These are phyloP conservation scores for Eubasilissa splendida DNA, from an alignment of 2,888 invertebrate genomes.

Conservation along the genomic window DNA sequence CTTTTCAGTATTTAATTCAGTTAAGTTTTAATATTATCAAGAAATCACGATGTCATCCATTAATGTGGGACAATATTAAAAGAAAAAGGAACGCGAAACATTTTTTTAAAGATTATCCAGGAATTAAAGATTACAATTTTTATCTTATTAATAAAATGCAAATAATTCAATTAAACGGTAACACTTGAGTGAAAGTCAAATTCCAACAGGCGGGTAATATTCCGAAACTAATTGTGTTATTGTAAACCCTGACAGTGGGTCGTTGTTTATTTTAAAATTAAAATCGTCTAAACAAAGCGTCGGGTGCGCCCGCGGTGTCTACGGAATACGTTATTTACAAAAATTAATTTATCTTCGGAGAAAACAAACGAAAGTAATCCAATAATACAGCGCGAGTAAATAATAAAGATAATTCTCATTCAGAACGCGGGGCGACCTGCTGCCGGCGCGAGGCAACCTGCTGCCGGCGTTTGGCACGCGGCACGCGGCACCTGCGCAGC, in stretches of 20 bases:
- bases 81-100: too few relatives aligned
- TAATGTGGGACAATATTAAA: too few relatives aligned
- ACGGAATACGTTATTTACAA: conserved; percentile 16
- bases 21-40: too few relatives aligned
- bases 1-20: too few relatives aligned
- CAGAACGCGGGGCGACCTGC: conserved; percentile 32
- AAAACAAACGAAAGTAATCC: conserved; percentile 35
- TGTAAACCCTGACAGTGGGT: neutral
- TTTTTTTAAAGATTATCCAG: too few relatives aligned
- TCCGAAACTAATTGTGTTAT: neutral
- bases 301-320: conserved; percentile 1
- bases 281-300: conserved; percentile 14
- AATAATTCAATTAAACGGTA: too few relatives aligned
- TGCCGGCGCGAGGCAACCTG: neutral
- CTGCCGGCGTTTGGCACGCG: neutral
- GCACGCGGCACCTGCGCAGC: conserved; percentile 36
- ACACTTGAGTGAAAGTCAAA: too few relatives aligned
- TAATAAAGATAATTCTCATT: conserved; percentile 55
- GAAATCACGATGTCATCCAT: too few relatives aligned
- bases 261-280: conserved; percentile 7
- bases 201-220: too few relatives aligned
- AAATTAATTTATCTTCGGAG: conserved; percentile 31
- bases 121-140: too few relatives aligned
- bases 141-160: too few relatives aligned
- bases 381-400: conserved; percentile 36